Conservation (phyloP, 1,140 invertebrate genomes). For the Nasonia longicornis region DNA sequence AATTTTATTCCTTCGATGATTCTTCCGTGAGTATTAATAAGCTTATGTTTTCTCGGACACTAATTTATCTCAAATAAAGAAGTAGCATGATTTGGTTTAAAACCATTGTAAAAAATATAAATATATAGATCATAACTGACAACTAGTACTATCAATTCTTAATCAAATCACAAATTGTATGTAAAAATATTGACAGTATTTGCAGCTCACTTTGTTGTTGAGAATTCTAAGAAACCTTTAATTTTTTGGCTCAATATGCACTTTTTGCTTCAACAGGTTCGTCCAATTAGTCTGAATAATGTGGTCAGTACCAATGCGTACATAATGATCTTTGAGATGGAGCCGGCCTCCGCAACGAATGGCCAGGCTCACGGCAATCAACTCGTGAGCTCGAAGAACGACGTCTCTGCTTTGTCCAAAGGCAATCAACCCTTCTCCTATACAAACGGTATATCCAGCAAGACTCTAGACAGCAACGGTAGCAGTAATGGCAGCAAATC, state of each 20-base stretch:
- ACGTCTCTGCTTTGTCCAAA: conserved; percentile 23
- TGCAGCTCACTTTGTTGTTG: no score
- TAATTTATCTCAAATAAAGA: not conserved
- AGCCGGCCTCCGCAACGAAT: conserved; percentile 54
- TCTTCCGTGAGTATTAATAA: conserved; percentile 71
- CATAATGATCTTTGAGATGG: conserved; percentile 90
- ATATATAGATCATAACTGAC: no score
- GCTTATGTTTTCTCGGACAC: not conserved
- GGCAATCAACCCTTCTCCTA: not conserved
- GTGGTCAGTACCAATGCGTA: conserved; percentile 88
- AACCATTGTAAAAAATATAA: no score
- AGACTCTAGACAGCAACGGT: not conserved
- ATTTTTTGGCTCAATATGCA: no score
- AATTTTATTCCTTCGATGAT: conserved; percentile 91
- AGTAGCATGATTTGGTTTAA: no score
- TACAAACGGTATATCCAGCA: conserved; percentile 40
- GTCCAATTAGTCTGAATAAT: conserved; percentile 78
- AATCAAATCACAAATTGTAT: no score
- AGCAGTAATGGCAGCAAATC: conserved; percentile 28
- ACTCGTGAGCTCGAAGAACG: not conserved
- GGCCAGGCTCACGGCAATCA: conserved; percentile 50
- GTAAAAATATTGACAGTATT: no score
- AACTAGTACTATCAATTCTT: no score
- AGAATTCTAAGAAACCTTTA: no score
- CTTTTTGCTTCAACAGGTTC: conserved; percentile 69